These are phyloP conservation scores for Hyla sarda DNA, from an alignment of 2,113 vertebrate genomes.

Conservation along the genomic window DNA sequence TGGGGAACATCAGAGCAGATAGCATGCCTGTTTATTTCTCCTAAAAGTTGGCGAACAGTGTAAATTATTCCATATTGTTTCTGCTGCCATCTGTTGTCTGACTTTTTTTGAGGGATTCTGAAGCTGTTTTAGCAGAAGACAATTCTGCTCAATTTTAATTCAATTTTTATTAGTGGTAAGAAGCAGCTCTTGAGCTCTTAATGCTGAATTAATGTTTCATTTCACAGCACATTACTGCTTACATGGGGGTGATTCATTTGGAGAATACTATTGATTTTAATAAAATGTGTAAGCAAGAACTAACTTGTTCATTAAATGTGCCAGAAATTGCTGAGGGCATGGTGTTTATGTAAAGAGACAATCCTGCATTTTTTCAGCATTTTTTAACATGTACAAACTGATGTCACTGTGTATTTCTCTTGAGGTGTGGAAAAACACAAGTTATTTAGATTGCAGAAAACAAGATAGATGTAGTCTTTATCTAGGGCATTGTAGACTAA, in stretches of 20 bases:
- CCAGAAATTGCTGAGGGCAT: conserved; percentile 10
- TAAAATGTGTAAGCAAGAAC: conserved; percentile 37
- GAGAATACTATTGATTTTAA: conserved; percentile 28
- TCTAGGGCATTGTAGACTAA: background rate
- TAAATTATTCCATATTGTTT: background rate
- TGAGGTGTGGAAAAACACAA: background rate
- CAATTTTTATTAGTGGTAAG: conserved; percentile 3
- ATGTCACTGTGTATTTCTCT: background rate
- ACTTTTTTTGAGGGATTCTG: conserved; percentile 3
- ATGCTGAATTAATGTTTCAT: background rate
- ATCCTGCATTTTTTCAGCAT: background rate
- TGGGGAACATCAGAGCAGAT: background rate
- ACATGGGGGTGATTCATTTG: background rate
- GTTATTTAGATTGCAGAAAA: background rate
- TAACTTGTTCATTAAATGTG: conserved; percentile 23
- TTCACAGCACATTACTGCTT: conserved; percentile 14
- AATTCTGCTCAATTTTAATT: conserved; percentile 29
- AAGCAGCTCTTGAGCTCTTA: background rate
- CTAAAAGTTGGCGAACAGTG: background rate
- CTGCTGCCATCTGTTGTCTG: background rate
- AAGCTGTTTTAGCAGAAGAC: background rate
- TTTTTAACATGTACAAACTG: background rate
- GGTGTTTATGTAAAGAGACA: conserved; percentile 21
- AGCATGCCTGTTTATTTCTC: background rate
- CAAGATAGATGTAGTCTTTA: background rate